phyloP scores from a whole-genome alignment of 2,888 invertebrate species.

The Cryptocephalus moraei region DNA sequence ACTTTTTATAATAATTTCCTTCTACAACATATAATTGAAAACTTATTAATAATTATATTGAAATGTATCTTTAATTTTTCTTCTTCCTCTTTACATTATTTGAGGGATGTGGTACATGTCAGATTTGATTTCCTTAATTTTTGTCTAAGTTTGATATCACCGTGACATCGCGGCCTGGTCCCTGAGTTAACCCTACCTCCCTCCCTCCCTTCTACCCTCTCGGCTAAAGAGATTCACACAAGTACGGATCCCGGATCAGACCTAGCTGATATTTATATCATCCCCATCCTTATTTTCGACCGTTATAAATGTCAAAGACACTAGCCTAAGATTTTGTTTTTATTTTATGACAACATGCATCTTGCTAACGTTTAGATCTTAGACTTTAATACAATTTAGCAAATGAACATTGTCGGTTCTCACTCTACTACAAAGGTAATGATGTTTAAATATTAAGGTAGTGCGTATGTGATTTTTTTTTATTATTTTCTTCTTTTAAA shows the following conservation, averaged over 20 bases:
- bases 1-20: slow-evolving; percentile 27
- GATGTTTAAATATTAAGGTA: slow-evolving; percentile 16
- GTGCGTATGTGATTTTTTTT: slow-evolving; percentile 25
- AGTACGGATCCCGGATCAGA: slow-evolving; percentile 7
- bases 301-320: slow-evolving; percentile 2
- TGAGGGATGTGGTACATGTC: slow-evolving; percentile 31
- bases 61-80: slow-evolving; percentile 33
- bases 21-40: slow-evolving; percentile 36
- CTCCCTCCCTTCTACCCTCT: slow-evolving; percentile 20
- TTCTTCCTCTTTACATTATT: slow-evolving; percentile 15
- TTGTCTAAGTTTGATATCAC: slow-evolving; percentile 40
- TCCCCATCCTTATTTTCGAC: not conserved
- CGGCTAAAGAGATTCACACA: slow-evolving; percentile 21
- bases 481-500: slow-evolving; percentile 22
- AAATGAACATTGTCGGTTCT: not conserved
- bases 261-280: slow-evolving; percentile 4
- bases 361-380: too few relatives aligned
- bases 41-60: slow-evolving; percentile 33
- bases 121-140: slow-evolving; percentile 36
- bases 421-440: slow-evolving; percentile 19
- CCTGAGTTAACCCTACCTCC: slow-evolving; percentile 40
- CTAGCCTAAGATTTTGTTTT: not conserved
- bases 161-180: slow-evolving; percentile 44
- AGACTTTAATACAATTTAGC: too few relatives aligned
- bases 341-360: too few relatives aligned